These are phyloP conservation scores for Xenopus tropicalis DNA, from an alignment of 2,113 vertebrate genomes.

Conservation along the genomic window DNA sequence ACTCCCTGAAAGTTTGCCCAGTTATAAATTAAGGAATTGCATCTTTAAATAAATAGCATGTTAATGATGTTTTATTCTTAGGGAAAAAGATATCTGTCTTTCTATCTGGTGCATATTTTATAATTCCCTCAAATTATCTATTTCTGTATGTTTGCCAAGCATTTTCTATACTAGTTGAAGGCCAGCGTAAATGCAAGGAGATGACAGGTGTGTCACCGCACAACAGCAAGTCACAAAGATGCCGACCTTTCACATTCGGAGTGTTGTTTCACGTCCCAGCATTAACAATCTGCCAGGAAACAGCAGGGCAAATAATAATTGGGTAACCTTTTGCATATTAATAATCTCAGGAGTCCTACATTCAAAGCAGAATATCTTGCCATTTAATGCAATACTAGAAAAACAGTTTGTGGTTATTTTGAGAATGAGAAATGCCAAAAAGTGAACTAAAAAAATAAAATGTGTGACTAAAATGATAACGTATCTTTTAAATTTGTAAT, in stretches of 20 bases:
- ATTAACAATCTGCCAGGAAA: constrained; percentile 45
- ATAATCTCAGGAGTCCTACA: constrained; percentile 27
- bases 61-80: too few species aligned
- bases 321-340: constrained; percentile 46
- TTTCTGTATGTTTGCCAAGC: constrained; percentile 25
- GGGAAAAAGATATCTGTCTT: neutral
- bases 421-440: neutral
- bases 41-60: too few species aligned
- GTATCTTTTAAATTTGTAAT: neutral
- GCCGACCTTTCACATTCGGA: constrained; percentile 41
- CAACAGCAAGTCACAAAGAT: constrained; percentile 40
- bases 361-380: constrained; percentile 21
- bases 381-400: constrained; percentile 29
- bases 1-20: too few species aligned
- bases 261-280: constrained; percentile 34
- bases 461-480: neutral
- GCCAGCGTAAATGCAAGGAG: constrained; percentile 24
- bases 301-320: constrained; percentile 45
- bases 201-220: constrained; percentile 40
- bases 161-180: constrained; percentile 3
- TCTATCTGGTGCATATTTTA: constrained; percentile 11
- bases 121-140: neutral
- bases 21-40: too few species aligned
- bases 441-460: neutral
- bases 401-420: constrained; percentile 4